Conservation (phyloP, 2,113 vertebrate genomes). For the Sapayoa aenigma region DNA sequence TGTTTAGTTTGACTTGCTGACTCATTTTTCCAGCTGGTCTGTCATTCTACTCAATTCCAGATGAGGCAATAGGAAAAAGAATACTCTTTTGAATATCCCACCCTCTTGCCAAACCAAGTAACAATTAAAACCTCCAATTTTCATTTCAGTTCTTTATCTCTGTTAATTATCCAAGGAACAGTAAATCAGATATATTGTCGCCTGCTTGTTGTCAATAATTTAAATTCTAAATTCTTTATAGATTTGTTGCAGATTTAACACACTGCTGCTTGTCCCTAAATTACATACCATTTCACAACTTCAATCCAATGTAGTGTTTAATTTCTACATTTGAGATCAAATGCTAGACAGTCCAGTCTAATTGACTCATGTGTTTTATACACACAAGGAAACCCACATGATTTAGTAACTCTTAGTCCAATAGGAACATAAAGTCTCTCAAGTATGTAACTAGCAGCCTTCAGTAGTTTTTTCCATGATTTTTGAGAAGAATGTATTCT, state of each 20-base stretch:
- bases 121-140: slow-evolving; percentile 53
- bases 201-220: slow-evolving; percentile 56
- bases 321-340: slow-evolving; percentile 36
- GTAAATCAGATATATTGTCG: slow-evolving; percentile 61
- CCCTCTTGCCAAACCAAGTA: slow-evolving; percentile 55
- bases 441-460: not conserved
- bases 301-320: not conserved
- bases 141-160: slow-evolving; percentile 50
- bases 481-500: not conserved
- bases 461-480: not conserved
- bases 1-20: slow-evolving; percentile 63
- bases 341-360: not conserved
- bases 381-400: not conserved
- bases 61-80: slow-evolving; percentile 61
- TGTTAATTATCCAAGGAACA: slow-evolving; percentile 51
- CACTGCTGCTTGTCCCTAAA: slow-evolving; percentile 4
- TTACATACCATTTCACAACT: slow-evolving; percentile 8
- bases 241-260: slow-evolving; percentile 42
- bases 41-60: slow-evolving; percentile 48
- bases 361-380: not conserved
- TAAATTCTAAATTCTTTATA: slow-evolving; percentile 42
- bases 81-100: slow-evolving; percentile 51
- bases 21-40: slow-evolving; percentile 64
- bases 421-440: not conserved
- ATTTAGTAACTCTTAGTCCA: not conserved